Conservation (phyloP, 2,113 vertebrate genomes). For the Chascanopsetta lugubris region DNA sequence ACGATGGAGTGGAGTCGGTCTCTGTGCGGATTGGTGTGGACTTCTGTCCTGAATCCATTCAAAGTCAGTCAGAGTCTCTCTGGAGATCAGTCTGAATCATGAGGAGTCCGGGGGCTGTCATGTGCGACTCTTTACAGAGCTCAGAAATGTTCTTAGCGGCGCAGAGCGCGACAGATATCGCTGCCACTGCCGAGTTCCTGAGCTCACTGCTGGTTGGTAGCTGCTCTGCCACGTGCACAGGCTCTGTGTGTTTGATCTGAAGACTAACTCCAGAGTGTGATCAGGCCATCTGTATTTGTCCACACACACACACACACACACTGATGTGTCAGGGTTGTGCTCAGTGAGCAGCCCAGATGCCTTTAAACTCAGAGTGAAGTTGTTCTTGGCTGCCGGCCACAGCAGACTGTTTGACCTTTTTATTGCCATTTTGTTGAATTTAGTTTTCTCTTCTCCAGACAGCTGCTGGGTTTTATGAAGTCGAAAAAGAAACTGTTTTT, state of each 20-base stretch:
- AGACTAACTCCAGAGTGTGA: constrained; percentile 11
- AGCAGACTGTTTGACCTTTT: constrained; percentile 21
- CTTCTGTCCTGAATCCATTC: background rate
- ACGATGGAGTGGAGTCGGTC: background rate
- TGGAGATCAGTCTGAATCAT: background rate
- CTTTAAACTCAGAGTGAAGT: constrained; percentile 15
- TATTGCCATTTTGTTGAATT: constrained; percentile 13
- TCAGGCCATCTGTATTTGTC: constrained; percentile 23
- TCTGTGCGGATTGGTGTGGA: background rate
- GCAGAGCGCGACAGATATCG: background rate
- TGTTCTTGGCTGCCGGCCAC: constrained; percentile 14
- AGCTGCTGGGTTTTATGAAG: constrained; percentile 18
- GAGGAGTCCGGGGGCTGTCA: background rate
- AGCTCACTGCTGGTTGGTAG: constrained; percentile 2
- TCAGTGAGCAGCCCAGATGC: constrained; percentile 7
- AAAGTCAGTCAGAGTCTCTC: background rate
- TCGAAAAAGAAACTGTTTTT: constrained; percentile 5
- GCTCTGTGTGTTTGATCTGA: constrained; percentile 15
- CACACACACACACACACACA: constrained; percentile 11
- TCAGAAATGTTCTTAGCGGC: background rate
- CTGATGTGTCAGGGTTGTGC: constrained; percentile 11
- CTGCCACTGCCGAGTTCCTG: constrained; percentile 10
- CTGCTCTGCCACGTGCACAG: constrained; percentile 5
- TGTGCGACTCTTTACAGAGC: background rate
- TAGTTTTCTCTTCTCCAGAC: constrained; percentile 3